phyloP scores from a whole-genome alignment of 2,888 invertebrate species.

The Philaethria dido region DNA sequence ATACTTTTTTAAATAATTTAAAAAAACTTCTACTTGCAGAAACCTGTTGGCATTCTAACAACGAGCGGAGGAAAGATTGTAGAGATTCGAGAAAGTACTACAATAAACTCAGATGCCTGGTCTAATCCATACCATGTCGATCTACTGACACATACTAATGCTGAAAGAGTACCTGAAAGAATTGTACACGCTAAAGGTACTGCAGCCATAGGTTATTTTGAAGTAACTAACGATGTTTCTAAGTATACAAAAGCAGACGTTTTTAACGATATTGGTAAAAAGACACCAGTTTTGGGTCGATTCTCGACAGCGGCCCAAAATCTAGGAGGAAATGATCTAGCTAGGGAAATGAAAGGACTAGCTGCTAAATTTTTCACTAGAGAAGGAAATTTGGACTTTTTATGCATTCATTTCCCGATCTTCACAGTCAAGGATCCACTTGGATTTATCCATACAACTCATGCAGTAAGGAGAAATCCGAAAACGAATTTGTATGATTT shows the following conservation, averaged over 20 bases:
- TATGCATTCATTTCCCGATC: constrained; percentile 93
- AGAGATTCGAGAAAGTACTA: constrained; percentile 86
- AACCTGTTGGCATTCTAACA: constrained; percentile 83
- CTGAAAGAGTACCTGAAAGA: constrained; percentile 95
- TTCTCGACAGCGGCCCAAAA: constrained; percentile 92
- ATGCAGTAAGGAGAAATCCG: constrained; percentile 96
- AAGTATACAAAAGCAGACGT: constrained; percentile 89
- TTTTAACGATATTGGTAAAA: constrained; percentile 89
- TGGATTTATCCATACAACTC: constrained; percentile 92
- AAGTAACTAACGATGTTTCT: constrained; percentile 91
- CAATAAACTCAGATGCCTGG: constrained; percentile 86
- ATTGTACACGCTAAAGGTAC: constrained; percentile 97
- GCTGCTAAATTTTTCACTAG: constrained; percentile 95
- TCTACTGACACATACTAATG: constrained; percentile 87
- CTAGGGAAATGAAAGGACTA: constrained; percentile 92
- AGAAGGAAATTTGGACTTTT: constrained; percentile 94
- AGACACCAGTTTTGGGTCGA: constrained; percentile 88
- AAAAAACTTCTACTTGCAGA: constrained; percentile 61
- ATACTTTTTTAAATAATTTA: neutral
- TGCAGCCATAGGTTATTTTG: constrained; percentile 92
- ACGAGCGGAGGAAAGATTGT: constrained; percentile 91
- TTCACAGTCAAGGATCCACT: constrained; percentile 94
- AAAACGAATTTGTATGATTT: constrained; percentile 92
- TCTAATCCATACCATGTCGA: constrained; percentile 51
- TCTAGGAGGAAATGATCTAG: constrained; percentile 92